Evolutionary conservation across 35 echinoderm and acorn worm species (phyloP).

Genomic region (Ophioderma brevispina): DNA sequence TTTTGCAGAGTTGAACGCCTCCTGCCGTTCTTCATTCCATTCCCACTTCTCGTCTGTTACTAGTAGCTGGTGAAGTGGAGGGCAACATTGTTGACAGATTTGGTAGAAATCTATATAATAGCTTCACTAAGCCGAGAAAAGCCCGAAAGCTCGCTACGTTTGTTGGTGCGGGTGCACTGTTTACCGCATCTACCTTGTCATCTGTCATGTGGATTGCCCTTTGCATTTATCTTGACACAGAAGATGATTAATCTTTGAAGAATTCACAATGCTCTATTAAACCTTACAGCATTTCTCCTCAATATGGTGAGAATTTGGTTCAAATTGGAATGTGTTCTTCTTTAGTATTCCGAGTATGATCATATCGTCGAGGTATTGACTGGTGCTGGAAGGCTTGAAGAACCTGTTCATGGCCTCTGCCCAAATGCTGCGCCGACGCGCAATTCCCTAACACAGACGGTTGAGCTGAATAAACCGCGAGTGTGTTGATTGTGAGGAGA

Average conservation of each 20-base stretch:
- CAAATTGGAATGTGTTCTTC: slow-evolving; percentile 26
- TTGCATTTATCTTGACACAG: slow-evolving; percentile 18
- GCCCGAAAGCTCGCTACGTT: slow-evolving; percentile 52
- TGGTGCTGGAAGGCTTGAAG: slow-evolving; percentile 24
- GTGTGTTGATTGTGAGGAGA: slow-evolving; percentile 51
- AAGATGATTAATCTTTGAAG: slow-evolving; percentile 4
- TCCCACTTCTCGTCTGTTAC: neutral
- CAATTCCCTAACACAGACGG: slow-evolving; percentile 6
- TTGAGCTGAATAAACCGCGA: slow-evolving; percentile 38
- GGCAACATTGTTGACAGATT: slow-evolving; percentile 37
- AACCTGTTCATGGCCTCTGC: neutral
- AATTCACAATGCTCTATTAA: slow-evolving; percentile 58
- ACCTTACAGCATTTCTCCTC: slow-evolving; percentile 34
- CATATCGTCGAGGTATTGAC: slow-evolving; percentile 48
- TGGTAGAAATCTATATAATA: slow-evolving; percentile 60
- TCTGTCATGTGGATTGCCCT: slow-evolving; percentile 34
- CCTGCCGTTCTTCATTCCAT: slow-evolving; percentile 28
- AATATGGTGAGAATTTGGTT: too few species aligned
- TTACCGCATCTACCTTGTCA: slow-evolving; percentile 45
- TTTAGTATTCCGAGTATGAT: slow-evolving; percentile 21
- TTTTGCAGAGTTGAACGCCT: slow-evolving; percentile 31
- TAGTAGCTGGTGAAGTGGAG: slow-evolving; percentile 17
- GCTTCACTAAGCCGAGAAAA: slow-evolving; percentile 62
- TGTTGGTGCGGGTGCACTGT: slow-evolving; percentile 31
- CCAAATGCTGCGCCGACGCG: slow-evolving; percentile 6